These are phyloP conservation scores for Tetropium fuscum DNA, from an alignment of 2,888 invertebrate species.

Conservation along the genomic window DNA sequence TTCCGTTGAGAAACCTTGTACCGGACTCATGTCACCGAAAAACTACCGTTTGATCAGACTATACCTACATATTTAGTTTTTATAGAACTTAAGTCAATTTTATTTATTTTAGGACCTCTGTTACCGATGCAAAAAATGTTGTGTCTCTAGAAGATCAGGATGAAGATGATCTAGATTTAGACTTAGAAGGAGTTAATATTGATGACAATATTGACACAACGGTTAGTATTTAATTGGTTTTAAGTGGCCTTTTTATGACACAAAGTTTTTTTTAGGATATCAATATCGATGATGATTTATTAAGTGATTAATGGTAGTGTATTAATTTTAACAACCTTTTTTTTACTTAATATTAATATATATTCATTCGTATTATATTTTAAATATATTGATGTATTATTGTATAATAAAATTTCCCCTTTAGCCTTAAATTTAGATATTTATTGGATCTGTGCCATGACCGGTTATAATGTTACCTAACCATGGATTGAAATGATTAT, in stretches of 20 bases:
- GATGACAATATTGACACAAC: slow-evolving; percentile 84
- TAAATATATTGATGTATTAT: too few relatives aligned
- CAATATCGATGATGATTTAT: slow-evolving; percentile 79
- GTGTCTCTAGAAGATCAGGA: slow-evolving; percentile 51
- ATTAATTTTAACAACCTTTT: slow-evolving; percentile 25
- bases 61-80: too few relatives aligned
- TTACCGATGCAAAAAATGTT: too few relatives aligned
- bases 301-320: slow-evolving; percentile 72
- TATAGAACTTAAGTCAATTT: not conserved
- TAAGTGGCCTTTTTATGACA: too few relatives aligned
- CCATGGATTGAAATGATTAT: too few relatives aligned
- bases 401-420: too few relatives aligned
- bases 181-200: slow-evolving; percentile 84
- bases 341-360: slow-evolving; percentile 27
- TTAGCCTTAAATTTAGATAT: too few relatives aligned
- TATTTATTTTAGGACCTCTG: slow-evolving; percentile 27
- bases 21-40: too few relatives aligned
- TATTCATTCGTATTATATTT: slow-evolving; percentile 35
- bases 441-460: too few relatives aligned
- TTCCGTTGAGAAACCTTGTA: too few relatives aligned
- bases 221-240: slow-evolving; percentile 65
- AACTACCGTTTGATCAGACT: too few relatives aligned
- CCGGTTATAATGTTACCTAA: too few relatives aligned
- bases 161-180: slow-evolving; percentile 82
- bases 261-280: slow-evolving; percentile 76